phyloP scores from a whole-genome alignment of 2,113 vertebrate genomes.

The Orcinus orca region DNA sequence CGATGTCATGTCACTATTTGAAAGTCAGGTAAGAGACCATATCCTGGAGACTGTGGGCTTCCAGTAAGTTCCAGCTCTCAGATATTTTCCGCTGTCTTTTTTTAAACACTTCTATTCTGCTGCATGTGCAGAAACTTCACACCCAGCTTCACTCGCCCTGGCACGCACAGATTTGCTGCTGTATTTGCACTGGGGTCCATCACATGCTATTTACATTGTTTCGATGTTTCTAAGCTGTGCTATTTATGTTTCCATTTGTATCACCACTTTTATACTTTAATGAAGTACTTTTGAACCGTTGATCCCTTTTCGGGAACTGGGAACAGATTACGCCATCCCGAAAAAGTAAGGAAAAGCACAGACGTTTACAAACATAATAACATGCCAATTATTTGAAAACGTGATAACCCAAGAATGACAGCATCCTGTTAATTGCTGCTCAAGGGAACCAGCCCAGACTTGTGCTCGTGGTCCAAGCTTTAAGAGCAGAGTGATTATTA shows the following conservation, averaged over 20 bases:
- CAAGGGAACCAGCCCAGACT: not conserved
- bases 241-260: not conserved
- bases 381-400: not conserved
- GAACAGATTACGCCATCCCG: not conserved
- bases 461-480: not conserved
- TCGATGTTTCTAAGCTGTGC: not conserved
- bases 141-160: rapidly evolving
- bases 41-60: not conserved
- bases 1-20: rapidly evolving
- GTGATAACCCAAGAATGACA: rapidly evolving
- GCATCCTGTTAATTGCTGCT: not conserved
- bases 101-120: not conserved
- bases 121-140: rapidly evolving
- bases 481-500: rapidly evolving
- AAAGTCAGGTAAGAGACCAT: not conserved
- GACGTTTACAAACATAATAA: not conserved
- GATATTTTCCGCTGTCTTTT: rapidly evolving
- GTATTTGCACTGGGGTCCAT: rapidly evolving
- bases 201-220: rapidly evolving
- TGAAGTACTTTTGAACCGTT: not conserved
- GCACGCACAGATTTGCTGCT: rapidly evolving
- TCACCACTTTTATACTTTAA: not conserved
- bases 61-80: not conserved
- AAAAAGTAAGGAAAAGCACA: not conserved
- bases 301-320: not conserved